Conservation (phyloP, 1,140 invertebrate genomes). For the Drosophila nigrodunni region DNA sequence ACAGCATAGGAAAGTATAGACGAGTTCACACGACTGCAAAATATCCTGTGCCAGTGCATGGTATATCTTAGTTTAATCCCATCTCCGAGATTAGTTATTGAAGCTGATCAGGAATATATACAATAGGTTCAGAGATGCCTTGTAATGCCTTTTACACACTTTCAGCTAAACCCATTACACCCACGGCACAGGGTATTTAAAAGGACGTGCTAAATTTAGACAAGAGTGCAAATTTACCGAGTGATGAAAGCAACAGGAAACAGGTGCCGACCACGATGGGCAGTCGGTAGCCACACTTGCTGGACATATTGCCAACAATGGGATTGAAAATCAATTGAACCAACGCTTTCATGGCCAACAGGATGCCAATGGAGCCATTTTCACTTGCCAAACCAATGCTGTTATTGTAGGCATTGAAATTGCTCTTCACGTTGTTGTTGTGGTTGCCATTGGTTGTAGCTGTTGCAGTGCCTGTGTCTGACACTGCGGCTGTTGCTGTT, state of each 20-base stretch:
- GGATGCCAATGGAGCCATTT: slow-evolving; percentile 91
- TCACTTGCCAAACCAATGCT: slow-evolving; percentile 84
- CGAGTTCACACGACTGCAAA: background rate
- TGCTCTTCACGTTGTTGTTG: slow-evolving; percentile 21
- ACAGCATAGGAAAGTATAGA: background rate
- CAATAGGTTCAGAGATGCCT: too few species aligned
- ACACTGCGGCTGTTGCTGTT: slow-evolving; percentile 28
- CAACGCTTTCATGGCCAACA: slow-evolving; percentile 94
- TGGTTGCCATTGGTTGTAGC: slow-evolving; percentile 10
- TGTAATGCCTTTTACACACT: too few species aligned
- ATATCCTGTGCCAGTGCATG: background rate
- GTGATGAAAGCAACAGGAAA: slow-evolving; percentile 91
- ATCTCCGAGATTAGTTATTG: background rate
- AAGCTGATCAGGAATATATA: background rate
- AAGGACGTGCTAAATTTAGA: slow-evolving; percentile 18
- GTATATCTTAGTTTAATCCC: too few species aligned
- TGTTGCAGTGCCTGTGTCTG: background rate
- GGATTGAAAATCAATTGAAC: slow-evolving; percentile 94
- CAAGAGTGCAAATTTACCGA: slow-evolving; percentile 87
- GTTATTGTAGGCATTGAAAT: slow-evolving; percentile 9
- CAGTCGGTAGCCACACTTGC: slow-evolving; percentile 90
- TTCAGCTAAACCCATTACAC: background rate
- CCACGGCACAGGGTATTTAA: background rate
- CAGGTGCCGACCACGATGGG: slow-evolving; percentile 93
- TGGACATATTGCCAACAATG: slow-evolving; percentile 89